Evolutionary conservation across 1,140 invertebrate genomes (phyloP).

Genomic region (Drosophila ohnishii): DNA sequence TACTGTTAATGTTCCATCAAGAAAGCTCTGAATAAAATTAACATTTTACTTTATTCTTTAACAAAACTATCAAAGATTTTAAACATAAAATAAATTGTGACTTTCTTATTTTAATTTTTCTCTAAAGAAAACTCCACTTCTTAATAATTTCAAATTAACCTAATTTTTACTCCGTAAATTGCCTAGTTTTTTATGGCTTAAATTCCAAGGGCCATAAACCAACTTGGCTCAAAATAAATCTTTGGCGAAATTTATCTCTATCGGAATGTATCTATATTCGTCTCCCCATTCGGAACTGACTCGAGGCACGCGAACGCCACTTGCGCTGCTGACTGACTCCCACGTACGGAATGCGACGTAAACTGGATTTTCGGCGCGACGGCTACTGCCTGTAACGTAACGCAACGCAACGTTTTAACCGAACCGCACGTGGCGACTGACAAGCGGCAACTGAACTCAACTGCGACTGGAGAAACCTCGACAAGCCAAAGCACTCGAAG

Average conservation of each 20-base stretch:
- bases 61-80: not conserved
- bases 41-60: not conserved
- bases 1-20: too few relatives aligned
- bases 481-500: conserved; percentile 26
- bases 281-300: conserved; percentile 9
- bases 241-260: conserved; percentile 12
- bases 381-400: conserved; percentile 11
- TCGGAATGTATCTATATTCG: conserved; percentile 22
- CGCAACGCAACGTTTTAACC: conserved; percentile 38
- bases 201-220: conserved; percentile 1
- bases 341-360: conserved; percentile 41
- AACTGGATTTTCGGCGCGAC: conserved; percentile 38
- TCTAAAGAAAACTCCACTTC: not conserved
- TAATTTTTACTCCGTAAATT: not conserved
- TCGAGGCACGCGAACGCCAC: conserved; percentile 33
- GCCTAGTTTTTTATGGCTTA: not conserved
- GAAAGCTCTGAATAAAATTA: too few relatives aligned
- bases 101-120: not conserved
- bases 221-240: conserved; percentile 27
- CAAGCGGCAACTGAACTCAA: conserved; percentile 71
- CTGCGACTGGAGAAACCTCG: conserved; percentile 55
- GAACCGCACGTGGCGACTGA: conserved; percentile 74
- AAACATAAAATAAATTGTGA: not conserved
- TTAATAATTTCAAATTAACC: not conserved
- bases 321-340: conserved; percentile 32